Percentiles rank a stretch among this genome's conserved stretches.
These are phyloP conservation scores for Idaea biselata DNA, from an alignment of 2,888 invertebrate species.

Conservation along the genomic window DNA sequence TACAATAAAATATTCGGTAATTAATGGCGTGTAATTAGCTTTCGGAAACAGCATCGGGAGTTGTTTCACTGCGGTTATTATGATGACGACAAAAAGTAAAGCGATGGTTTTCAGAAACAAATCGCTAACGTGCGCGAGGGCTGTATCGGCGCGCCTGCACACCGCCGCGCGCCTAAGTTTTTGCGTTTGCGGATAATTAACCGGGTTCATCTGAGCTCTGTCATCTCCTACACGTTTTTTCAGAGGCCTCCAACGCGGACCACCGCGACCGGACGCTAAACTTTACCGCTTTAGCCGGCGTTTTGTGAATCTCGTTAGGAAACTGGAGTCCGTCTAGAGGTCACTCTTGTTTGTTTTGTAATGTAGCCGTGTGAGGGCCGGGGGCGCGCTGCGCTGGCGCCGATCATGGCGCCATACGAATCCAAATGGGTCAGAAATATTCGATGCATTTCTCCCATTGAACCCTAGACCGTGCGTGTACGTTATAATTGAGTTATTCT, in stretches of 20 bases:
- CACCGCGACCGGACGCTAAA: constrained; percentile 64
- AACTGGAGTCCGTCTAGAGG: constrained; percentile 71
- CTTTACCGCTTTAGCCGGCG: constrained; percentile 78
- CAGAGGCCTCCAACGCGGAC: constrained; percentile 59
- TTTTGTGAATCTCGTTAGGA: constrained; percentile 78
- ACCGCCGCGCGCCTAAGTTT: constrained; percentile 52
- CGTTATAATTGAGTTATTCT: constrained; percentile 69
- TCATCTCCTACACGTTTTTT: constrained; percentile 78
- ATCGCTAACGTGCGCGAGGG: constrained; percentile 57
- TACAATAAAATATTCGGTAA: constrained; percentile 58
- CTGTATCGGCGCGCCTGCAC: constrained; percentile 58
- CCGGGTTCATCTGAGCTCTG: constrained; percentile 68
- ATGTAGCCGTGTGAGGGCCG: constrained; percentile 72
- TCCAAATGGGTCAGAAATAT: constrained; percentile 72
- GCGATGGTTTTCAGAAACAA: constrained; percentile 50
- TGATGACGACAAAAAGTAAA: constrained; percentile 51
- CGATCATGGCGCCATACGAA: constrained; percentile 68
- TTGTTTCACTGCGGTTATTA: constrained; percentile 51
- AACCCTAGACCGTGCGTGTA: constrained; percentile 53
- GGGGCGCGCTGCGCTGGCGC: constrained; percentile 77
- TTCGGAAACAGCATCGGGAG: constrained; percentile 47
- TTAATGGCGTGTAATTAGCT: constrained; percentile 66
- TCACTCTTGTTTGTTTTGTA: constrained; percentile 80
- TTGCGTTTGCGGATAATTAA: constrained; percentile 67
- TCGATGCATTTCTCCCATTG: constrained; percentile 73